phyloP scores from a whole-genome alignment of 1,140 invertebrate species.

The Neoseiulus cucumeris region DNA sequence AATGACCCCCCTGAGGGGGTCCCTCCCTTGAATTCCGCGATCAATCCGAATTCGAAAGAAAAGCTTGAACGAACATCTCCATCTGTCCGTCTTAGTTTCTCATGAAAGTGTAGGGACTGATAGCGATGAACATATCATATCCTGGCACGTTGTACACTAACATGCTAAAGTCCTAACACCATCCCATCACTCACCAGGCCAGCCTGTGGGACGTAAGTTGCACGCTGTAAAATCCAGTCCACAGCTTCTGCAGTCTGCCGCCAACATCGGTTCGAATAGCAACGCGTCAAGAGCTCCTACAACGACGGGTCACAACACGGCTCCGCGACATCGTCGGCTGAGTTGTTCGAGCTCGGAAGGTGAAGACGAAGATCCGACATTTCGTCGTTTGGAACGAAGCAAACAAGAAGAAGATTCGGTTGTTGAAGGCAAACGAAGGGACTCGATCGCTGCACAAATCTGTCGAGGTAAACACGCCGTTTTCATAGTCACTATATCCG shows the following conservation, averaged over 20 bases:
- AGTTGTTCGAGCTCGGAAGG: conserved; percentile 9
- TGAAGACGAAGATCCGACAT: conserved; percentile 2
- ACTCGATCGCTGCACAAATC: conserved; percentile 9
- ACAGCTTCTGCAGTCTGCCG: conserved; percentile 26
- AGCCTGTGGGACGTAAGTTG: conserved; percentile 25
- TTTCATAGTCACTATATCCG: too few species aligned
- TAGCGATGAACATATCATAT: too few species aligned
- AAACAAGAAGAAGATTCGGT: background rate
- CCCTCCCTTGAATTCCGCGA: too few species aligned
- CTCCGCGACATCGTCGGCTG: background rate
- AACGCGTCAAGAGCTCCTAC: background rate
- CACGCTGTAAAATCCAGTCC: conserved; percentile 36
- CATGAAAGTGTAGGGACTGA: too few species aligned
- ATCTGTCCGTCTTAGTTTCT: too few species aligned
- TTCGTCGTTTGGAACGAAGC: background rate
- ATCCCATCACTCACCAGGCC: background rate
- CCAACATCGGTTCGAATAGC: background rate
- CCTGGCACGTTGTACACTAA: too few species aligned
- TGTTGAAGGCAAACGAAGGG: background rate
- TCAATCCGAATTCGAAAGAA: too few species aligned
- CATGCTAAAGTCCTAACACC: too few species aligned
- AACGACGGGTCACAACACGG: background rate
- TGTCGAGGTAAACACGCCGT: background rate
- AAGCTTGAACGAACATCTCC: too few species aligned
- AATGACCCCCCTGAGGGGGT: too few species aligned